These are phyloP conservation scores for Plutomurus gul DNA, from an alignment of 1,140 invertebrate genomes.

Conservation along the genomic window DNA sequence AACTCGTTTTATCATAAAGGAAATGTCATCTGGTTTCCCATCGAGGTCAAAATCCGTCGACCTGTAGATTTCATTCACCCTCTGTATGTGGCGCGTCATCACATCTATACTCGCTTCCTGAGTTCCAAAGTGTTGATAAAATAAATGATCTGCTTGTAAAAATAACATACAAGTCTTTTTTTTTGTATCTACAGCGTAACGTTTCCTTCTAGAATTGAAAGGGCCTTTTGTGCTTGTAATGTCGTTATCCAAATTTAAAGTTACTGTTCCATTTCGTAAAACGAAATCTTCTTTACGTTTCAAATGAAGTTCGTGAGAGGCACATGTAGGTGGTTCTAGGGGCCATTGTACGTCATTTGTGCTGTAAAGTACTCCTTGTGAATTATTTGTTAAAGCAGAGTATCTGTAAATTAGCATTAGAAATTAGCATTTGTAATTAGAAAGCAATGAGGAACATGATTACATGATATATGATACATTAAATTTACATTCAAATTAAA, in stretches of 20 bases:
- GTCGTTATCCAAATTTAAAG: not conserved
- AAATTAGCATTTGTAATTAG: too few relatives aligned
- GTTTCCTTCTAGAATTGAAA: not conserved
- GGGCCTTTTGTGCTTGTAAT: not conserved
- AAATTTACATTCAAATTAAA: too few relatives aligned
- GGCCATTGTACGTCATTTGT: slow-evolving; percentile 41
- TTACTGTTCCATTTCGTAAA: not conserved
- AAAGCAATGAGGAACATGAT: too few relatives aligned
- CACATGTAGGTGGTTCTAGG: slow-evolving; percentile 37
- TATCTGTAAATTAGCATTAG: not conserved
- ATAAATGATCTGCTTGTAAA: slow-evolving; percentile 92
- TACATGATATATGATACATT: too few relatives aligned
- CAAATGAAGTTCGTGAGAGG: slow-evolving; percentile 54
- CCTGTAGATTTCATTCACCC: slow-evolving; percentile 90
- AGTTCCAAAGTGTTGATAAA: slow-evolving; percentile 87
- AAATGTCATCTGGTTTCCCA: slow-evolving; percentile 87
- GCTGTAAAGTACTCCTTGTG: slow-evolving; percentile 43
- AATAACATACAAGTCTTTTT: slow-evolving; percentile 81
- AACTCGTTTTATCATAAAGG: slow-evolving; percentile 94
- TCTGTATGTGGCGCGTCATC: slow-evolving; percentile 90
- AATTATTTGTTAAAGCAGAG: not conserved
- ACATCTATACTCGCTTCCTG: slow-evolving; percentile 94
- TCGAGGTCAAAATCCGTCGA: slow-evolving; percentile 92
- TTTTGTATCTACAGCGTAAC: slow-evolving; percentile 42
- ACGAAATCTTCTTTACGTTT: slow-evolving; percentile 40